A percentile compares a stretch with the other conserved stretches of the same genome.
These are phyloP conservation scores for Brassicogethes aeneus DNA, from an alignment of 2,888 invertebrate species.

Conservation along the genomic window DNA sequence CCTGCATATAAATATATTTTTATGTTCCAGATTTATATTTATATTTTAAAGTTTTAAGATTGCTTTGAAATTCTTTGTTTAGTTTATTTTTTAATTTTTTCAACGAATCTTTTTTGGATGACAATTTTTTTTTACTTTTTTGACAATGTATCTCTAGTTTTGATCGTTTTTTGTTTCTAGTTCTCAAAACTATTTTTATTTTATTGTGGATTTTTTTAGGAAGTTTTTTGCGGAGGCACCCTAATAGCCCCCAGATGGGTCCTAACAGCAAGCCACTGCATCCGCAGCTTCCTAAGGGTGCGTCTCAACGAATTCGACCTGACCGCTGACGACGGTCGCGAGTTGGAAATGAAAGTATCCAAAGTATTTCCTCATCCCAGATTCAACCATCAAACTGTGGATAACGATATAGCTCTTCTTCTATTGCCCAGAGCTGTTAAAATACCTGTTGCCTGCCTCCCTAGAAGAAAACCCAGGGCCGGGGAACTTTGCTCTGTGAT, in stretches of 20 bases:
- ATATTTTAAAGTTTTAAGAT: no score
- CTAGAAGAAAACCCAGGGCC: constrained; percentile 56
- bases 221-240: constrained; percentile 85
- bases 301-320: constrained; percentile 83
- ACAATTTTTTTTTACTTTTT: no score
- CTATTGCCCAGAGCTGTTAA: constrained; percentile 46
- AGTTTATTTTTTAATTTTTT: no score
- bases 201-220: constrained; percentile 44
- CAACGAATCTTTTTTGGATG: no score
- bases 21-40: no score
- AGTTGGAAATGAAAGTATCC: constrained; percentile 65
- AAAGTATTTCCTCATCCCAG: constrained; percentile 73
- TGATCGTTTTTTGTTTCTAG: not conserved
- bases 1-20: no score
- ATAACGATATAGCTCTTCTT: constrained; percentile 86
- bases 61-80: no score
- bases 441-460: constrained; percentile 61
- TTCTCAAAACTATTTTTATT: no score
- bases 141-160: not conserved
- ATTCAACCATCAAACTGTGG: constrained; percentile 82
- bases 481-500: constrained; percentile 71
- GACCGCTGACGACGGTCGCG: constrained; percentile 59
- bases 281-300: constrained; percentile 66
- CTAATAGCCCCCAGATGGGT: constrained; percentile 75
- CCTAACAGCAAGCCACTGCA: constrained; percentile 81